Evolutionary conservation across 2,888 invertebrate genomes (phyloP).

Genomic region (Busseola fusca): DNA sequence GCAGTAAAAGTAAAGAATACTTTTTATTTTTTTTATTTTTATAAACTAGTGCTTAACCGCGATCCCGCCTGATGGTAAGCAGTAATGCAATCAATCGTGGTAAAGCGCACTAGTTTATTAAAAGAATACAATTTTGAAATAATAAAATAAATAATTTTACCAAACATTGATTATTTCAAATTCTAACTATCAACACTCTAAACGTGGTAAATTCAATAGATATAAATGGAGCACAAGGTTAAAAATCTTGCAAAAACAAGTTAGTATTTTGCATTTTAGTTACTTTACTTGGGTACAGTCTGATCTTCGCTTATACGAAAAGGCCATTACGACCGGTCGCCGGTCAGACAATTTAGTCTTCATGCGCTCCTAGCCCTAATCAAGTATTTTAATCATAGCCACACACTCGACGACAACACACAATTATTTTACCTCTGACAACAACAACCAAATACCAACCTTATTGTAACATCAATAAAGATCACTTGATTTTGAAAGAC

Average conservation of each 20-base stretch:
- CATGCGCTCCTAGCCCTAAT: neutral
- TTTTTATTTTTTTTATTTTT: too few species aligned
- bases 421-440: neutral
- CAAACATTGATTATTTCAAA: neutral
- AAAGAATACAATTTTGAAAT: neutral
- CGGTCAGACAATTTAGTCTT: neutral
- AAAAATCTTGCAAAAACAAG: neutral
- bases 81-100: too few species aligned
- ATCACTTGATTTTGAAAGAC: neutral
- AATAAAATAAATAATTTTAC: too few species aligned
- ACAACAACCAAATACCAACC: neutral
- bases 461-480: neutral
- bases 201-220: neutral
- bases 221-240: fast-evolving
- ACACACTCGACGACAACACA: neutral
- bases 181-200: neutral
- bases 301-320: neutral
- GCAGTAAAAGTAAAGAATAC: too few species aligned
- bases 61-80: too few species aligned
- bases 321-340: neutral
- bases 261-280: neutral
- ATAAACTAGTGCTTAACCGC: too few species aligned
- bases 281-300: neutral
- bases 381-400: constrained; percentile 23
- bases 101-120: too few species aligned